These are phyloP conservation scores for Phymorhynchus buccinoides DNA, from an alignment of 1,140 invertebrate species.

Conservation along the genomic window DNA sequence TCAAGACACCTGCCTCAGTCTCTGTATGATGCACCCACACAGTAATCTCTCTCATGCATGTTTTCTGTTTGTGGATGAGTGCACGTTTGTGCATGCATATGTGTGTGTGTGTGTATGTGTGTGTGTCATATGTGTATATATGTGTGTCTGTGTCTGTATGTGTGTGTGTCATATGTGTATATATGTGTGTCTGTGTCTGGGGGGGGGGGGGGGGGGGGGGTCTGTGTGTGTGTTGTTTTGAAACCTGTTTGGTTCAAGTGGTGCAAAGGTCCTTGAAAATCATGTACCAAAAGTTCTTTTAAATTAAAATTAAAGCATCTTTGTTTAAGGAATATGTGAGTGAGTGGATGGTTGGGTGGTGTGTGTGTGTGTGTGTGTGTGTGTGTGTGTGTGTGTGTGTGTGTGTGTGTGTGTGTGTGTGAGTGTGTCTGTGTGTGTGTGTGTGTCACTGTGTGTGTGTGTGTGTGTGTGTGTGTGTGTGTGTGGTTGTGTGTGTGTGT, in stretches of 20 bases:
- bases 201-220: too few relatives aligned
- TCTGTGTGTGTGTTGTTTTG: too few relatives aligned
- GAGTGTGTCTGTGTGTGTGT: slow-evolving; percentile 3
- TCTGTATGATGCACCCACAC: too few relatives aligned
- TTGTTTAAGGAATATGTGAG: too few relatives aligned
- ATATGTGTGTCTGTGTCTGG: neutral
- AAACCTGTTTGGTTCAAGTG: too few relatives aligned
- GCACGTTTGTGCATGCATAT: neutral
- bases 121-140: neutral
- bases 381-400: neutral
- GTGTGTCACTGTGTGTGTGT: neutral
- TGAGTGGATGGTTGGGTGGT: too few relatives aligned
- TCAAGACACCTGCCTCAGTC: too few relatives aligned
- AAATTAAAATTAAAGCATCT: too few relatives aligned
- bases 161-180: neutral
- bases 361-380: neutral
- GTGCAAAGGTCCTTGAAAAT: neutral
- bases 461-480: too few relatives aligned
- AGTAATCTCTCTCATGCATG: too few relatives aligned
- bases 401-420: neutral
- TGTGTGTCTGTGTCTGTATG: neutral
- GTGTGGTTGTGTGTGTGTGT: too few relatives aligned
- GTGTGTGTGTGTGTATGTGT: neutral
- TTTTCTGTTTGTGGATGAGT: neutral
- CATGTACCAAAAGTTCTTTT: neutral